Evolutionary conservation across 2,888 invertebrate species (phyloP), one percentile per base, ranked within the genome.

Genomic region (Torymus texanus): DNA sequence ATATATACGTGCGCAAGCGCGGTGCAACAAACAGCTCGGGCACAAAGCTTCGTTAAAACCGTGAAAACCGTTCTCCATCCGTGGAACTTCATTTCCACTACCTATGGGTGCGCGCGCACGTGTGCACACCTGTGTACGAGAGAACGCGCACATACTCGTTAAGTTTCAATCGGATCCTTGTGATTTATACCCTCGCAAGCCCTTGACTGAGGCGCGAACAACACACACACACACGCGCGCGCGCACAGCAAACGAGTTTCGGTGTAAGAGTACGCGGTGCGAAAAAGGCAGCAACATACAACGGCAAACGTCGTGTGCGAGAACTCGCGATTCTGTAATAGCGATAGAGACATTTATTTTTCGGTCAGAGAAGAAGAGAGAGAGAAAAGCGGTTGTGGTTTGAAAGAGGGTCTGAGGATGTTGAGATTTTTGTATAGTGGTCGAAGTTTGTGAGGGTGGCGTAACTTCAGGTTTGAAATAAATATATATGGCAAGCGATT

Each of bases 121-220:
- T 16, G 78, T 59, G 74, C 74, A 81, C 84, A 84, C 83, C 84
- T 83, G 82, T 80, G 78, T 21, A 24, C 71, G 53, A 77, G 21
- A 21, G 21, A 21, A 1, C 21, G 21, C 21, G 21, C 21, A 67
- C 79, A 70, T 81, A 81, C 84, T 85, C 84, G 82, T 85, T 85
- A 85, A 86, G 85, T 86, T 86, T 85, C 84, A 86, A 86, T 86
- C 85, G 84, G 79, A 81, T 73, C 80, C 63, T 83, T 70, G 65
- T 83, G 84, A 85, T 86, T 86, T 85, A 86, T 85, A 83, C 81
- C 68, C 82, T 62, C 67, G 70, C 59, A 5, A 29, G 29, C 13
- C 56, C 50, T 18, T 51, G n/a, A 3, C 55, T 13, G 29, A 29
- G 29, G 29, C 29, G 29, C 29, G 29, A 29, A 29, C 21, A 21